These are phyloP conservation scores for Sebastes iracundus DNA, from an alignment of 2,797 vertebrate species.

Conservation along the genomic window DNA sequence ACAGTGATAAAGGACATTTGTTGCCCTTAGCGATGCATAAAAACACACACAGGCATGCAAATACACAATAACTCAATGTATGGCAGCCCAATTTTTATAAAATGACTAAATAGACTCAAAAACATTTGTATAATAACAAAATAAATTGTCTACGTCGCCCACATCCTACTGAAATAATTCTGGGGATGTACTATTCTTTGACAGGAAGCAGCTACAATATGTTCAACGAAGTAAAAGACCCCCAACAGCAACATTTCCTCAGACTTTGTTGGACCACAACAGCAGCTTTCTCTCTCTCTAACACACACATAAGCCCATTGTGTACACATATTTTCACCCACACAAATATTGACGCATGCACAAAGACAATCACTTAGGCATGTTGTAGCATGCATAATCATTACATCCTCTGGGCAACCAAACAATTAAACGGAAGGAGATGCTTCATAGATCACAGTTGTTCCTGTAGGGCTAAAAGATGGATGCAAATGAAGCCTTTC, in stretches of 20 bases:
- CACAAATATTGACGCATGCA: conserved; percentile 44
- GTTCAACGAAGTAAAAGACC: conserved; percentile 15
- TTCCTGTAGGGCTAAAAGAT: conserved; percentile 37
- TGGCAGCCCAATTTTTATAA: neutral
- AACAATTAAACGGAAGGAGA: conserved; percentile 62
- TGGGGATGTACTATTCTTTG: conserved; percentile 7
- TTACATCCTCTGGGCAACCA: conserved; percentile 54
- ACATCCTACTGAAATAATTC: conserved; percentile 19
- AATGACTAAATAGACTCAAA: conserved; percentile 14
- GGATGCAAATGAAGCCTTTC: conserved; percentile 51
- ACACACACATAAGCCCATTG: neutral
- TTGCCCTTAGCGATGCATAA: conserved; percentile 59
- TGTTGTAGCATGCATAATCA: conserved; percentile 56
- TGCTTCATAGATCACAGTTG: conserved; percentile 57
- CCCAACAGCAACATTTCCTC: conserved; percentile 5
- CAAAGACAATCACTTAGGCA: conserved; percentile 52
- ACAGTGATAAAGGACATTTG: conserved; percentile 73
- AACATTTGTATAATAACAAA: conserved; percentile 9
- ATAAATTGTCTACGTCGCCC: conserved; percentile 1
- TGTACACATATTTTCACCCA: conserved; percentile 28
- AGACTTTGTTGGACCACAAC: conserved; percentile 11
- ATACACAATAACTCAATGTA: conserved; percentile 23
- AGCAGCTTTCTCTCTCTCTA: neutral
- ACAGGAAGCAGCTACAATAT: conserved; percentile 20
- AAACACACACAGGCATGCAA: conserved; percentile 43